These are phyloP conservation scores for Perithous albicinctus DNA, from an alignment of 2,888 invertebrate genomes.

Conservation along the genomic window DNA sequence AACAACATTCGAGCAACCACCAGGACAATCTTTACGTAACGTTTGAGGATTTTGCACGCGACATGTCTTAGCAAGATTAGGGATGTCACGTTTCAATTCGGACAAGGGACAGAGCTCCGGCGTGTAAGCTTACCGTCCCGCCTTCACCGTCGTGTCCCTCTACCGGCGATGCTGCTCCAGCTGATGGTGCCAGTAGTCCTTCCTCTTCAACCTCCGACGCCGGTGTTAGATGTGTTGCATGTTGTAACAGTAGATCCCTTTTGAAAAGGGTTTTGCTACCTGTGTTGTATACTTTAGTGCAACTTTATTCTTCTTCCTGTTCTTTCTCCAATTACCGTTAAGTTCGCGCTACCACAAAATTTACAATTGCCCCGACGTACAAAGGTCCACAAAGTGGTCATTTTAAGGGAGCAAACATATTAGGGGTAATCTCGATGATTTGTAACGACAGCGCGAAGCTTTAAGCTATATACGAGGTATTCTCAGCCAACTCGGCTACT, in stretches of 20 bases:
- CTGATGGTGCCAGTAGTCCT: neutral
- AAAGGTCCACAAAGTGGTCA: too few species aligned
- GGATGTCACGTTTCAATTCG: conserved; percentile 30
- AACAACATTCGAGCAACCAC: conserved; percentile 1
- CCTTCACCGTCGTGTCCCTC: neutral
- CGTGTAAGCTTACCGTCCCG: conserved; percentile 6
- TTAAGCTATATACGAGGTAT: too few species aligned
- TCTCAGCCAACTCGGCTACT: too few species aligned
- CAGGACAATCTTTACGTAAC: conserved; percentile 18
- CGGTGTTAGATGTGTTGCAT: conserved; percentile 1
- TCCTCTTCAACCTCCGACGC: conserved; percentile 9
- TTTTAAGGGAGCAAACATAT: too few species aligned
- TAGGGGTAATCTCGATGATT: too few species aligned
- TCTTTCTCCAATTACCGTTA: neutral
- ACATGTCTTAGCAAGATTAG: conserved; percentile 16
- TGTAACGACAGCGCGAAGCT: too few species aligned
- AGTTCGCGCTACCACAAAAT: neutral
- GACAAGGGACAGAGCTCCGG: conserved; percentile 15
- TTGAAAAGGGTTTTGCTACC: conserved; percentile 25
- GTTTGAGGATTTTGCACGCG: conserved; percentile 22
- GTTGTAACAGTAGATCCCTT: conserved; percentile 14
- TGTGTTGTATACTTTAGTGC: neutral
- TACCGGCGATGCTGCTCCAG: neutral
- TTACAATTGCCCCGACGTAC: too few species aligned
- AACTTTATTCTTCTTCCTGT: neutral